These are phyloP conservation scores for Mesitornis unicolor DNA, from an alignment of 2,113 vertebrate species.

Conservation along the genomic window DNA sequence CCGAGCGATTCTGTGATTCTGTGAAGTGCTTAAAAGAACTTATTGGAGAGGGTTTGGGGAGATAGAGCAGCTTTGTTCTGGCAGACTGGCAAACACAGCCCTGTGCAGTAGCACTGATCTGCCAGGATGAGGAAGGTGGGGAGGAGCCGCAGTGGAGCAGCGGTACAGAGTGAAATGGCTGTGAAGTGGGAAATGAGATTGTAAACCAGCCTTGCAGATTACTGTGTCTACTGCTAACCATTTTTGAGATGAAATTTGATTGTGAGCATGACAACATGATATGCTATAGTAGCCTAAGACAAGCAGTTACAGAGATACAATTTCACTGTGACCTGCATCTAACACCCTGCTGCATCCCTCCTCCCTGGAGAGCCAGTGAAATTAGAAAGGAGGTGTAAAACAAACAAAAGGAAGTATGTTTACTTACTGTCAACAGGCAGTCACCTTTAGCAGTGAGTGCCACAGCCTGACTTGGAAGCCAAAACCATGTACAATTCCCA, in stretches of 20 bases:
- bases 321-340: neutral
- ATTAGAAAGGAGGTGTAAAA: neutral
- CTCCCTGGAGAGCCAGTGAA: neutral
- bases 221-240: neutral
- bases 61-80: neutral
- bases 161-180: neutral
- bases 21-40: neutral
- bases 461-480: neutral
- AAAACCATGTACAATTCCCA: neutral
- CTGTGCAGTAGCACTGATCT: neutral
- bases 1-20: too few species aligned
- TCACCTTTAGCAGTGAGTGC: neutral
- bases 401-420: neutral
- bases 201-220: neutral
- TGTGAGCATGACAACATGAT: accelerated
- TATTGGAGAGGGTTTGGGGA: neutral
- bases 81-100: neutral
- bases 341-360: neutral
- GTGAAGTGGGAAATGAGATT: neutral
- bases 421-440: neutral
- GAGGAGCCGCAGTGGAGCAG: neutral
- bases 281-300: neutral
- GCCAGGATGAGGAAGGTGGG: too few species aligned
- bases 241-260: neutral
- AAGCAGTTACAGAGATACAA: neutral